phyloP scores from a whole-genome alignment of 2,113 vertebrate species.

The Pollimyrus isidori region DNA sequence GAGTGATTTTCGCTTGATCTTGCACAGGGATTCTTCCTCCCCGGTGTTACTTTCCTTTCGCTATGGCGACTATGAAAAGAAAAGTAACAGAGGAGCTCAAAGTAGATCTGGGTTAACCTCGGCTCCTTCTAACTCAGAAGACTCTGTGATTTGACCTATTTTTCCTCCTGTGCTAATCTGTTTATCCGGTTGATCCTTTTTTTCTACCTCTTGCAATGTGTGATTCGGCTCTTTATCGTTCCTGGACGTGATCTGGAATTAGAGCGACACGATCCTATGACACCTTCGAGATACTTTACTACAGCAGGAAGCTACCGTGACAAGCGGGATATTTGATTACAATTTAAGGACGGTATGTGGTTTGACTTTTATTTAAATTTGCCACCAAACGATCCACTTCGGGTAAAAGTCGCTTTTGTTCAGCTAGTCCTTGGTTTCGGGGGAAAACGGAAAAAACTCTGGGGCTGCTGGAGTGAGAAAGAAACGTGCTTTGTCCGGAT shows the following conservation, averaged over 20 bases:
- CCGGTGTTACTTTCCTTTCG: background rate
- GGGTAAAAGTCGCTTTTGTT: background rate
- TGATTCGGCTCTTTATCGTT: background rate
- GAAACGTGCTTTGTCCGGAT: background rate
- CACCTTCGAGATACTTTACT: background rate
- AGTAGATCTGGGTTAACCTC: conserved; percentile 28
- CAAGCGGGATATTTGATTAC: background rate
- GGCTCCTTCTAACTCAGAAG: background rate
- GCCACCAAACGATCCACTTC: background rate
- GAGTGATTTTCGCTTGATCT: background rate
- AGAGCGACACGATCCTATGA: background rate
- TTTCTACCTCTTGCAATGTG: conserved; percentile 1
- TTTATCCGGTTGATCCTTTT: conserved; percentile 43
- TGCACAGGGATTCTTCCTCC: background rate
- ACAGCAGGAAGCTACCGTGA: background rate
- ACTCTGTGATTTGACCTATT: conserved; percentile 42
- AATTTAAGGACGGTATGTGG: background rate
- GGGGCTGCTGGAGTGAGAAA: background rate
- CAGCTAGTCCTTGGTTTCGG: background rate
- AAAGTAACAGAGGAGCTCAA: background rate
- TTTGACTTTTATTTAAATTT: background rate
- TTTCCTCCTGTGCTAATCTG: conserved; percentile 29
- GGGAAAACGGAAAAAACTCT: background rate
- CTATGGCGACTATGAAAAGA: background rate
- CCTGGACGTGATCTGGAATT: background rate